Base-by-base conservation (phyloP, 1,140 invertebrate genomes). In the fruit fly (Drosophila melanogaster) region DNA sequence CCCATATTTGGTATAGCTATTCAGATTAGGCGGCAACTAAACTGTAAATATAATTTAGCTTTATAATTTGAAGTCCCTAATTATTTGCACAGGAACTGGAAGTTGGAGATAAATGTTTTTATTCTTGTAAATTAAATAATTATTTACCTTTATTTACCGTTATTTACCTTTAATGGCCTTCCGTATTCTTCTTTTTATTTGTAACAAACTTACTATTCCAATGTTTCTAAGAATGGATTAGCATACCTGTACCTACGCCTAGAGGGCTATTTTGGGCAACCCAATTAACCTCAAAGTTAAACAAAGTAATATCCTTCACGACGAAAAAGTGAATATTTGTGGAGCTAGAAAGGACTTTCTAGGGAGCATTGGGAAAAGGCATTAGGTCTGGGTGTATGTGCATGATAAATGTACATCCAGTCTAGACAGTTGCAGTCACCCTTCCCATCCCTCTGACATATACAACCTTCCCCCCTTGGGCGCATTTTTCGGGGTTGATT, bases 401-500 rank as follows among this genome's bases (percentile, higher is more conserved):
- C 55, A 65, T 73, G 78, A 80, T 75, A 80, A 80, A 80, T 80
- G 60, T 77, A 77, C 71, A 86, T 71, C 60, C 70, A 79, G 83
- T 86, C 83, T 86, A 86, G 83, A 86, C 83, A 86, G 83, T 87
- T 87, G 79, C 79, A 89, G 69, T 26, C 65, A 53, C 65, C 26
- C 26, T 47, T 19, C 12, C 43, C 50, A 30, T 37, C 44, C 73
- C 40, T 33, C 47, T 35, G 47, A 43, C 64, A 51, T 65, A 41
- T 65, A 41, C 30, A 67, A 67, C 41, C 61, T 17, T 50, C 47
- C 71, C 70, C 70, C 71, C 72, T 57, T 26, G 74, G 57, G 60
- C 79, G 47, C 57, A 76, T 77, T 81, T 71, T 83, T 83, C 58
- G 81, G 81, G 81, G 81, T 86, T 83, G 81, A 81, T 86, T 87